Percentiles rank a stretch among this genome's conserved stretches.
Conservation (phyloP, 2,797 vertebrate species). For the Poecilia gillii region DNA sequence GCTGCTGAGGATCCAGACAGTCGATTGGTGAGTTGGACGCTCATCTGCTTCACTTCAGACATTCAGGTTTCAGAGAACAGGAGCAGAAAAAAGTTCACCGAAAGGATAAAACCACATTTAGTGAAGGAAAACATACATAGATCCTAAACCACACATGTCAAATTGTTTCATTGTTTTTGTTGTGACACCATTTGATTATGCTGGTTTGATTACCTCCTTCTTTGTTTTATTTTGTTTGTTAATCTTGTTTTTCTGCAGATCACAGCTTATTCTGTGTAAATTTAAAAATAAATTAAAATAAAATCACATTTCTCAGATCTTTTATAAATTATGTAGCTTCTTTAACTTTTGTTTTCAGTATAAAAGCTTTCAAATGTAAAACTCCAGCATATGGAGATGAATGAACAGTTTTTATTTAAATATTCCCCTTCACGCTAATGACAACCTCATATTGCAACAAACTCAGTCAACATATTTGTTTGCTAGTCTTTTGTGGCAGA, state of each 20-base stretch:
- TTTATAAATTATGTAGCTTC: neutral
- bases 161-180: too few relatives aligned
- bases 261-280: too few relatives aligned
- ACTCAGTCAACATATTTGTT: constrained; percentile 11
- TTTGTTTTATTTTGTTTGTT: too few relatives aligned
- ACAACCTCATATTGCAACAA: neutral
- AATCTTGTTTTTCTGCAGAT: too few relatives aligned
- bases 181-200: too few relatives aligned
- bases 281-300: neutral
- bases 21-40: constrained; percentile 66
- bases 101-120: constrained; percentile 5
- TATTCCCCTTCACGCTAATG: neutral
- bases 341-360: neutral
- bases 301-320: constrained; percentile 8
- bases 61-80: neutral
- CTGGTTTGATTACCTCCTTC: too few relatives aligned
- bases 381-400: neutral
- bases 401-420: neutral
- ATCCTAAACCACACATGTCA: too few relatives aligned
- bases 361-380: neutral
- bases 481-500: constrained; percentile 27
- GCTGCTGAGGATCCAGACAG: constrained; percentile 42
- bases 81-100: neutral
- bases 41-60: constrained; percentile 19
- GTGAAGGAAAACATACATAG: too few relatives aligned